phyloP scores from a whole-genome alignment of 2,113 vertebrate genomes.

The Neomonachus schauinslandi region DNA sequence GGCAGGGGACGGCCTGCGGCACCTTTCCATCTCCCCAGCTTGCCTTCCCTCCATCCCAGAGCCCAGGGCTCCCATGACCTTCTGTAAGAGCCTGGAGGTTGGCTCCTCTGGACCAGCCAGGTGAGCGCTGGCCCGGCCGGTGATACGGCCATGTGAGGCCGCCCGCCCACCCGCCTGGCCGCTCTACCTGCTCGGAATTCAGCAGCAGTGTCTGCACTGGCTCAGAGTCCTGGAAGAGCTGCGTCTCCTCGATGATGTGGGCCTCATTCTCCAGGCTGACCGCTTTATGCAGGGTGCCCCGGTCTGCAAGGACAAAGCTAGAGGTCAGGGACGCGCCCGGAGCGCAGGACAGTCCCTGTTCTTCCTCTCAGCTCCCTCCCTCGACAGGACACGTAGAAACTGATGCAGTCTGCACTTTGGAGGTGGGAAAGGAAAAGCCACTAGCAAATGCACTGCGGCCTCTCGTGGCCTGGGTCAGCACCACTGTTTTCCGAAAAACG shows the following conservation, averaged over 20 bases:
- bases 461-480: neutral
- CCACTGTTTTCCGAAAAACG: neutral
- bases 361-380: too few species aligned
- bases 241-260: constrained; percentile 95
- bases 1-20: neutral
- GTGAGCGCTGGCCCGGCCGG: rapidly evolving
- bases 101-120: neutral
- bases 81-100: too few species aligned
- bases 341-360: rapidly evolving
- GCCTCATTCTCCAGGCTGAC: constrained; percentile 90
- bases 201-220: constrained; percentile 93
- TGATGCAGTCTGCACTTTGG: rapidly evolving
- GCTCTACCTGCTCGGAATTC: constrained; percentile 89
- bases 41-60: neutral
- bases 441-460: neutral
- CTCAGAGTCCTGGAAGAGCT: constrained; percentile 91
- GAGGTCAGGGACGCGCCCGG: neutral
- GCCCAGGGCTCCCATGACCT: rapidly evolving
- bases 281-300: constrained; percentile 94
- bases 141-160: rapidly evolving
- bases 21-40: too few species aligned
- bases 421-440: neutral
- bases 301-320: constrained; percentile 87
- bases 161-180: rapidly evolving
- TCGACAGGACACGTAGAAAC: rapidly evolving